Evolutionary conservation across 2,888 invertebrate species (phyloP), one percentile per base, ranked within the genome.

Genomic region (Drosophila phalerata): DNA sequence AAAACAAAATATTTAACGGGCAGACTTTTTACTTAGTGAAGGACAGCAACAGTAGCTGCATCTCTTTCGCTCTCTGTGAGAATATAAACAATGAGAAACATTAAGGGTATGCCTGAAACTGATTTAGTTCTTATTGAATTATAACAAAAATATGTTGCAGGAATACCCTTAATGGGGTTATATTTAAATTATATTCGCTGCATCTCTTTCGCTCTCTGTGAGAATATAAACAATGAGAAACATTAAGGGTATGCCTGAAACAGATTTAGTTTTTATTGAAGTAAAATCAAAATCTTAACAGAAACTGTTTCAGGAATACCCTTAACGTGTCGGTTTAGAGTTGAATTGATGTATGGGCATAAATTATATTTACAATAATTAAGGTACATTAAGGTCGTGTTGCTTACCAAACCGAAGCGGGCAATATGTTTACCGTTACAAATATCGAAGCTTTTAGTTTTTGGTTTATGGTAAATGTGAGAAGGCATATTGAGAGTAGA

Each of bases 291-390:
- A 25, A 25, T 25, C 2, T 28, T 0, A 8, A 8, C 28, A 8
- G 28, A 28, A 8, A 1, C 28, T 28, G 28, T 28, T 28, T 2
- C 28, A 28, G 28, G 8, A 28, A 28, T 28, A 28, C 28, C 8
- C 28, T 28, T 1, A 22, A 22, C 4, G 6, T 28, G 28, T 3
- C 25, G 5, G 25, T 25, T 25, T 2, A 25, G n/a, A n/a, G n/a
- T 22, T 22, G 6, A 25, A 25, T 53, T 40, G 22, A 25, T 63
- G 42, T 57, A 25, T 48, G 43, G 47, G 47, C 47, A 19, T 73
- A 57, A 58, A 60, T 61, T 72, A 75, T 75, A 75, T 75, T 75
- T 75, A 75, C 75, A 76, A 38, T 63, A 76, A 38, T 63, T 56
- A 57, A 62, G 63, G 67, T 71, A 73, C 63, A 42, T 69, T 62